These are phyloP conservation scores for Polyploca ridens DNA, from an alignment of 2,888 invertebrate species.

Conservation along the genomic window DNA sequence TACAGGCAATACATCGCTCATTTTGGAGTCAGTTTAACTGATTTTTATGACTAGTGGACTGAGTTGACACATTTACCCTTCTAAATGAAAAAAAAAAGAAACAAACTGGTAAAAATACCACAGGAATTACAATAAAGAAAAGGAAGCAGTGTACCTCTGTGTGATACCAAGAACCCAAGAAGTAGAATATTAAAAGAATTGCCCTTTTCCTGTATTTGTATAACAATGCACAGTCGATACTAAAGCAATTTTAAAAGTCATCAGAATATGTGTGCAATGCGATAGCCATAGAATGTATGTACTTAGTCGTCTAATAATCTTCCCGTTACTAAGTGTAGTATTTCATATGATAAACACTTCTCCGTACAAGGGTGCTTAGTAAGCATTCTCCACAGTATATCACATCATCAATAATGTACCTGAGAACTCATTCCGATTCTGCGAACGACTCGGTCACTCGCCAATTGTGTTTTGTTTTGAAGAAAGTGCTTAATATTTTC, in stretches of 20 bases:
- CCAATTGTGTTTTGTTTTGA: constrained; percentile 31
- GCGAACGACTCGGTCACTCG: constrained; percentile 28
- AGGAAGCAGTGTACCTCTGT: too few species aligned
- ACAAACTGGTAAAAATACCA: too few species aligned
- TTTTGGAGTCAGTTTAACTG: too few species aligned
- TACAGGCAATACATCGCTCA: too few species aligned
- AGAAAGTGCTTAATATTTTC: background rate
- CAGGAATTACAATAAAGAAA: too few species aligned
- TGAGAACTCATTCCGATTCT: constrained; percentile 19
- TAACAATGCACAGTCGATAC: background rate
- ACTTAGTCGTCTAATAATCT: constrained; percentile 26
- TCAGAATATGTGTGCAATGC: constrained; percentile 6
- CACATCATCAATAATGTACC: constrained; percentile 20
- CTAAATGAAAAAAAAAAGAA: too few species aligned
- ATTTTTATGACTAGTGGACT: too few species aligned
- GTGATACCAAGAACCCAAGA: too few species aligned
- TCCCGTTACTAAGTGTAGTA: constrained; percentile 56
- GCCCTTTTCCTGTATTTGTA: background rate
- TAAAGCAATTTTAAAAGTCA: background rate
- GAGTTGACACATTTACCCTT: too few species aligned
- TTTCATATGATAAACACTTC: constrained; percentile 67
- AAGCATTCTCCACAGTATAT: constrained; percentile 40
- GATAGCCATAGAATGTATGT: constrained; percentile 25
- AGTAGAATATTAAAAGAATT: too few species aligned
- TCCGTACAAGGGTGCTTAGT: constrained; percentile 54